Evolutionary conservation across 2,888 invertebrate genomes (phyloP), one percentile per base, ranked within the genome.

Genomic region (Synergus japonicus): DNA sequence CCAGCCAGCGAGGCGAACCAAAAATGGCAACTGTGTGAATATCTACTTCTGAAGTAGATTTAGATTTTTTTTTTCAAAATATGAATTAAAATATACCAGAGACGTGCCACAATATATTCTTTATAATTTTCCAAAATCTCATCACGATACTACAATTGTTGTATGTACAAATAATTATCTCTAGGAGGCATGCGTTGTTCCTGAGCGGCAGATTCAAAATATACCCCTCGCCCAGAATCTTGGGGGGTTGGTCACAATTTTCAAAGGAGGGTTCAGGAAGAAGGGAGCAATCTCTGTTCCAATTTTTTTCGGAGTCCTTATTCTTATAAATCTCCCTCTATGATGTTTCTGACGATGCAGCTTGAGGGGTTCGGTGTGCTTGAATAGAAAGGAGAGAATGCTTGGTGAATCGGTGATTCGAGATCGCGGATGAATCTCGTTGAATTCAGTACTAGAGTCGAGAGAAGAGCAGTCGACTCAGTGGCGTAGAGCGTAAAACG

Each of bases 391-490:
- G 73, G 49, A 49, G 73, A 73, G 73, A 29, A 73, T 29, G 29
- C 67, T 18, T 44, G 18, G 18, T 54, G 37, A 73, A 29, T 15
- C 46, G 69, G 29, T 15, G 69, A 66, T n/a, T 66, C 67, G 46
- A 63, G 12, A 46, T 54, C 29, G 69, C 77, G 79, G 78, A 64
- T 43, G 49, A 64, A 54, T 77, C 67, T 76, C 79, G 77, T 64
- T 13, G 49, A 64, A 54, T 77, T 65, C 77, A 77, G 41, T 58
- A 58, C 37, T 58, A 77, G 18, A 49, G 65, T 37, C 79, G 79
- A 79, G 81, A 81, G 79, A 82, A 83, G 82, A 82, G 79, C 69
- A 64, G 79, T 77, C 67, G 81, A 54, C 54, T 73, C 37, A 73
- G 54, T 73, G 29, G 81, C 77, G 80, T 81, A 69, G 65, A 78